Evolutionary conservation across 2,113 vertebrate genomes (phyloP), one percentile per base, ranked within the genome.

Genomic region (Kobus ellipsiprymnus): DNA sequence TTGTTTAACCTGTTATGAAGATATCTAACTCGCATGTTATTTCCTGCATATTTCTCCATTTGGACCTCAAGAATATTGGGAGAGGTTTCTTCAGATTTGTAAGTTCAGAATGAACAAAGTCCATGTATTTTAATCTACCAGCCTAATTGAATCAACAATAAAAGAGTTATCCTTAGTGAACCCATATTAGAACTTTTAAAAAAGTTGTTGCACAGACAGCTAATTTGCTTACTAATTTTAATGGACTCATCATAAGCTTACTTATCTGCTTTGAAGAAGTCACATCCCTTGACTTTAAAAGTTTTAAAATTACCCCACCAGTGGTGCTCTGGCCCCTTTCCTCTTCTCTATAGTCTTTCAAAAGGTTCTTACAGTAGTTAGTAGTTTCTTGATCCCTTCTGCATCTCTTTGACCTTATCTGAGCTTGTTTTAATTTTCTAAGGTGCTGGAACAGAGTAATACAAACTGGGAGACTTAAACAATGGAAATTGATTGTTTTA

Each of bases 31-130:
- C 57, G 40, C 57, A 36, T 96, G 36, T 85, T 90, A 84, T 96
- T 95, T 95, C 77, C 92, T 97, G 46, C 25, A 54, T 88, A 64
- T 92, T 97, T 96, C 6, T 84, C 54, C 57, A 59, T 90, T 91
- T 96, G 87, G 77, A 97, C 57, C 52, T 92, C 44, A 92, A 87
- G 59, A 90, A 90, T 87, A 80, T 92, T 84, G 7, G n/a, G 12
- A 89, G 40, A 80, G 30, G 1, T 93, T 95, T 96, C 50, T 89
- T 89, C 77, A 94, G 4, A 46, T 95, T 13, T 59, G 10, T 78
- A 93, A 90, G 59, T 90, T 97, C 50, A 87, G 19, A 25, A 87
- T 84, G 27, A 94, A 62, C 30, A 67, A 94, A 90, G 36, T 90
- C 25, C 13, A 74, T 16, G 30, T 92, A 3, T 96, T 54, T 80